Evolutionary conservation across 2,888 invertebrate species (phyloP).

Genomic region (Caenorhabditis sp.): DNA sequence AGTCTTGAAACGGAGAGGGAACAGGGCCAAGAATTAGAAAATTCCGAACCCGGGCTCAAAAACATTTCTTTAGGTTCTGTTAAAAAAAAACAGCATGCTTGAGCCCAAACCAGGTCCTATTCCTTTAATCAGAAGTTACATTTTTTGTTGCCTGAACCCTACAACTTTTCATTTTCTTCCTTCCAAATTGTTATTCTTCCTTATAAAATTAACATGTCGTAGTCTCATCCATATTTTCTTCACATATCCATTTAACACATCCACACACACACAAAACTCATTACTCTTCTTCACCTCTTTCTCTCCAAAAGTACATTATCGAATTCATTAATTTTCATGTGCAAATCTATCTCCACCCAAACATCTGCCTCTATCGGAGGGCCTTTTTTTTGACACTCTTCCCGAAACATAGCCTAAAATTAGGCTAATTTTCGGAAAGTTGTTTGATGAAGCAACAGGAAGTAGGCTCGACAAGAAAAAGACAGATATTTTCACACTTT

Average conservation of each 20-base stretch:
- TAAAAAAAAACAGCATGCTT: no score
- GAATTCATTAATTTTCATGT: constrained; percentile 12
- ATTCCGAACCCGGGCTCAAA: not conserved
- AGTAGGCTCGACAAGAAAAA: not conserved
- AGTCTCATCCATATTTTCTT: not conserved
- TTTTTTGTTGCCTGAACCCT: no score
- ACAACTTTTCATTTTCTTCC: no score
- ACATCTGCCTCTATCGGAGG: not conserved
- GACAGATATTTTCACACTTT: constrained; percentile 16
- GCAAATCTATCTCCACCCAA: constrained; percentile 5
- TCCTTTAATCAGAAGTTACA: not conserved
- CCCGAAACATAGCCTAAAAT: constrained; percentile 9
- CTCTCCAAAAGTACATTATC: not conserved
- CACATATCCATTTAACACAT: constrained; percentile 11
- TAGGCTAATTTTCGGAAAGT: constrained; percentile 36
- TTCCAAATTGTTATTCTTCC: no score
- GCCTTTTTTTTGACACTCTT: constrained; percentile 1
- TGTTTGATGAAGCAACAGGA: constrained; percentile 30
- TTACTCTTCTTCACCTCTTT: constrained; percentile 2
- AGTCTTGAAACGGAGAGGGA: no score
- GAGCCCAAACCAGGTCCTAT: no score
- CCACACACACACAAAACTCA: not conserved
- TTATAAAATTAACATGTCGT: no score
- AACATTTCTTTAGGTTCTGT: not conserved
- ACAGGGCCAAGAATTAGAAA: no score